phyloP scores from a whole-genome alignment of 1,140 invertebrate species.

The Lordiphosa clarofinis region DNA sequence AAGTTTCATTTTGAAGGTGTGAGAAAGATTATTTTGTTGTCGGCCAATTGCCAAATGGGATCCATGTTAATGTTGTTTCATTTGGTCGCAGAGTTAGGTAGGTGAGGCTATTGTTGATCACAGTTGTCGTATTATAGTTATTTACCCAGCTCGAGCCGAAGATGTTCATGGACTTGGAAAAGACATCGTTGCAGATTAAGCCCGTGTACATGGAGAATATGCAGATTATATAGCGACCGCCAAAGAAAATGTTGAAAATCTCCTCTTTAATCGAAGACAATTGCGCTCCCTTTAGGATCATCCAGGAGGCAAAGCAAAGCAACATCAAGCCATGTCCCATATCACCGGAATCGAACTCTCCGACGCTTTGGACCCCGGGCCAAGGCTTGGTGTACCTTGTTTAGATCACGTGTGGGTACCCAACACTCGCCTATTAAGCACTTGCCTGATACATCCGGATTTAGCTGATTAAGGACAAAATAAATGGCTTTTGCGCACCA shows the following conservation, averaged over 20 bases:
- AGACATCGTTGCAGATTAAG: no score
- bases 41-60: slow-evolving; percentile 93
- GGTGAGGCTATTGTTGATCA: slow-evolving; percentile 21
- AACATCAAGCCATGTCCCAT: slow-evolving; percentile 93
- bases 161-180: no score
- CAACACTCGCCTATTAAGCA: no score
- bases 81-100: slow-evolving; percentile 78
- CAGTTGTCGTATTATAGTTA: slow-evolving; percentile 80
- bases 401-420: no score
- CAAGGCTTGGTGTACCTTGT: no score
- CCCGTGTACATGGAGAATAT: slow-evolving; percentile 91
- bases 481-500: no score
- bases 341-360: no score
- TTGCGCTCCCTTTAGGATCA: slow-evolving; percentile 86
- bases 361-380: no score
- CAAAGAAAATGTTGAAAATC: slow-evolving; percentile 92
- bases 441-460: no score
- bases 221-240: slow-evolving; percentile 90
- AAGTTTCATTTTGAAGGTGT: slow-evolving; percentile 99
- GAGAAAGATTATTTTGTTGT: slow-evolving; percentile 97
- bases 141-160: slow-evolving; percentile 88
- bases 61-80: slow-evolving; percentile 84
- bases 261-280: slow-evolving; percentile 81
- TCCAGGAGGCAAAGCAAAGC: slow-evolving; percentile 86
- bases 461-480: no score